Evolutionary conservation across 1,140 invertebrate genomes (phyloP).

Genomic region (Drosophila melanogaster): DNA sequence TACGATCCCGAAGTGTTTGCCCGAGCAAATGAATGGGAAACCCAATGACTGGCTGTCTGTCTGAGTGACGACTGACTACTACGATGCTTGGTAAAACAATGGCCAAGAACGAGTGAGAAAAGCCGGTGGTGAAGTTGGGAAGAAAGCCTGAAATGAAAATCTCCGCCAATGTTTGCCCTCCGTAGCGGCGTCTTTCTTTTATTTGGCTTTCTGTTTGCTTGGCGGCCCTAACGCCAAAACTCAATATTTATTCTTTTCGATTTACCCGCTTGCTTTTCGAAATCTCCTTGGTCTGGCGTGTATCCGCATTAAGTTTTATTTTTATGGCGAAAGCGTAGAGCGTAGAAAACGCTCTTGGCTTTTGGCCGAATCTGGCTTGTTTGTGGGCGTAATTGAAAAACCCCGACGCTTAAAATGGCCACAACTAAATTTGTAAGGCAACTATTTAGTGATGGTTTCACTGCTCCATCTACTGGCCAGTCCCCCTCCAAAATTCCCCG

Average conservation of each 20-base stretch:
- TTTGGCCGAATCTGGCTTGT: slow-evolving; percentile 8
- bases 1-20: slow-evolving; percentile 45
- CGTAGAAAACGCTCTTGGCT: slow-evolving; percentile 6
- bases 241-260: slow-evolving; percentile 80
- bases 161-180: slow-evolving; percentile 55
- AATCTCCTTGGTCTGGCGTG: slow-evolving; percentile 16
- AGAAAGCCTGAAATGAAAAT: slow-evolving; percentile 54
- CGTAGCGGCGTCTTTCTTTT: slow-evolving; percentile 50
- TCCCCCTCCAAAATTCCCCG: slow-evolving; percentile 7
- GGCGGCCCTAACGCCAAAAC: slow-evolving; percentile 69
- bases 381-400: slow-evolving; percentile 78
- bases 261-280: slow-evolving; percentile 30
- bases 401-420: slow-evolving; percentile 46
- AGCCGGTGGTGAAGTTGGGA: slow-evolving; percentile 1
- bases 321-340: slow-evolving; percentile 71
- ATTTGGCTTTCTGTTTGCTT: slow-evolving; percentile 56
- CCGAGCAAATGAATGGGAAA: slow-evolving; percentile 32
- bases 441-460: slow-evolving; percentile 70
- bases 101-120: slow-evolving; percentile 51
- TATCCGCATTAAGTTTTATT: slow-evolving; percentile 71
- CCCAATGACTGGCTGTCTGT: slow-evolving; percentile 26
- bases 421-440: slow-evolving; percentile 71
- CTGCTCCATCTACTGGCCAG: background rate
- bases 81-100: slow-evolving; percentile 56
- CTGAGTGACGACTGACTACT: slow-evolving; percentile 39